Evolutionary conservation across 2,797 vertebrate species (phyloP), one percentile per base, ranked within the genome.

Genomic region (Meriones psammophilus): DNA sequence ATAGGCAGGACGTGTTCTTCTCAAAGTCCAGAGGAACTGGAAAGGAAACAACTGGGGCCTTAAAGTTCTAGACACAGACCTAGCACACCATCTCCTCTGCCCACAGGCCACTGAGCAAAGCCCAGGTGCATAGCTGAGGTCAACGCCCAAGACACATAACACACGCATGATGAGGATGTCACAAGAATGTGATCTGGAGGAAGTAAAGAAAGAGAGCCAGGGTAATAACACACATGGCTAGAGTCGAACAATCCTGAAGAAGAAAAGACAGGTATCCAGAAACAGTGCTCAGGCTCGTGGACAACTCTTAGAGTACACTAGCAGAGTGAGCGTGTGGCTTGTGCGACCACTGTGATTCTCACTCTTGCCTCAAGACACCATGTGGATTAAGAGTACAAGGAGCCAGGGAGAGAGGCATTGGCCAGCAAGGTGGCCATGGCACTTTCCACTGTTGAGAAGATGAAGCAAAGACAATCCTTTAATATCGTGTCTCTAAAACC

Each of bases 371-470:
- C 20, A 26, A 73, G 76, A 50, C 30, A 12, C 0, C 3, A 0
- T 10, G 3, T n/a, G 0, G 3, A 64, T 4, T 64, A 54, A 28
- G 73, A 64, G 78, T 3, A 24, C 17, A 24, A 7, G n/a, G 91
- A 95, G 0, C 50, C 9, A 54, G 62, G 76, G n/a, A 39, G 69
- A 33, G n/a, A 7, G 18, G 68, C 28, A 10, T 1, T 3, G 3
- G 6, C 10, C 28, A 0, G 1, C 0, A 1, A 80, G 50, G 14
- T 0, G 5, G 8, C n/a, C 36, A 3, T 0, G 13, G 30, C 0
- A 4, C 54, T 80, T 69, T 86, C 46, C 3, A 7, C 85, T 79
- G 73, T 3, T 58, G 56, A 96, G 73, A 18, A 30, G 28, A 12
- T 14, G 9, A 8, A 79, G 8, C 36, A 46, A 26, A 9, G 24